These are phyloP conservation scores for Limnephilus lunatus DNA, from an alignment of 2,888 invertebrate genomes.

Conservation along the genomic window DNA sequence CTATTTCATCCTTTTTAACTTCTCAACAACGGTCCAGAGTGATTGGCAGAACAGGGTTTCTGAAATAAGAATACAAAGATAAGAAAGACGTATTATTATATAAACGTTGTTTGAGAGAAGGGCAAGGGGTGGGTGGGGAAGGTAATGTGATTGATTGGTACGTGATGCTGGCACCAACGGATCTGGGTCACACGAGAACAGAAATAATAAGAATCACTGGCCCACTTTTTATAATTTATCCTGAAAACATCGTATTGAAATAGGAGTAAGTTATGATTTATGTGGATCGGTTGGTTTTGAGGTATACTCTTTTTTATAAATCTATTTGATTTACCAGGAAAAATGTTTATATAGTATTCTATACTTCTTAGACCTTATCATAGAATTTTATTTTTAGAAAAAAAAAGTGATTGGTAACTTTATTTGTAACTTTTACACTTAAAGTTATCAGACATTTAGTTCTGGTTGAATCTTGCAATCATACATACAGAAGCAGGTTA, in stretches of 20 bases:
- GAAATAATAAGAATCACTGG: not conserved
- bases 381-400: too few relatives aligned
- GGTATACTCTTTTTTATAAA: too few relatives aligned
- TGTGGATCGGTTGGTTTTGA: too few relatives aligned
- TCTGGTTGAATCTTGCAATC: too few relatives aligned
- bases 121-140: not conserved
- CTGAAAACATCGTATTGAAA: not conserved
- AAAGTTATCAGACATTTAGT: too few relatives aligned
- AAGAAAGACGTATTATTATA: not conserved
- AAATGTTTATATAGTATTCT: too few relatives aligned
- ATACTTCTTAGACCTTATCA: too few relatives aligned
- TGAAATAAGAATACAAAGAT: slow-evolving; percentile 10
- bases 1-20: not conserved
- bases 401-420: too few relatives aligned
- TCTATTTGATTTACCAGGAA: too few relatives aligned
- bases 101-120: not conserved
- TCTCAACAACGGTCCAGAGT: not conserved
- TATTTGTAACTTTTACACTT: too few relatives aligned
- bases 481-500: too few relatives aligned
- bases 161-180: not conserved
- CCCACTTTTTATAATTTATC: not conserved
- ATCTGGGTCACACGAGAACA: not conserved
- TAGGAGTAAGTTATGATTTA: not conserved
- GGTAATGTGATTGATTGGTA: slow-evolving; percentile 20
- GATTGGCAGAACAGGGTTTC: slow-evolving; percentile 11